These are phyloP conservation scores for Bos taurus DNA, from an alignment of 2,113 vertebrate species.

Conservation along the genomic window DNA sequence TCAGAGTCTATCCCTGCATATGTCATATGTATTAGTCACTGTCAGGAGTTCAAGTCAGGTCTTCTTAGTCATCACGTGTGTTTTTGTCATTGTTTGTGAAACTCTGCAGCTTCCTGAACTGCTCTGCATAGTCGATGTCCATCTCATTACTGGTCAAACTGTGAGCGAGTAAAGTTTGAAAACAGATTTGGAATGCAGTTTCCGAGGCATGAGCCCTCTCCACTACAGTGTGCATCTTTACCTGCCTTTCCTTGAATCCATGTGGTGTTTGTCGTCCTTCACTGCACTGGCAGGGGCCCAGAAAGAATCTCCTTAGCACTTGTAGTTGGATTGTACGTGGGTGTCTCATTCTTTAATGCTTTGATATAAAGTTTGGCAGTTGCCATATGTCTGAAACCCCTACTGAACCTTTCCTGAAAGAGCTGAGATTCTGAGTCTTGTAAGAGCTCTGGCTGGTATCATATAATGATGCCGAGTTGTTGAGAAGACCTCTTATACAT, in stretches of 20 bases:
- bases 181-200: background rate
- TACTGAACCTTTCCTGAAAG: background rate
- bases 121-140: background rate
- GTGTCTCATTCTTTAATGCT: constrained; percentile 40
- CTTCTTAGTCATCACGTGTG: background rate
- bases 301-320: background rate
- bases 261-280: background rate
- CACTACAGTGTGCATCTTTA: background rate
- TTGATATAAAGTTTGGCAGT: background rate
- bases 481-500: background rate
- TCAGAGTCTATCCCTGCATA: background rate
- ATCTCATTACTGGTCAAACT: background rate
- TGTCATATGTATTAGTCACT: background rate
- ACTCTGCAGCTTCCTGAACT: background rate
- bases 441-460: background rate
- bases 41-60: background rate
- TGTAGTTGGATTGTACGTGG: background rate
- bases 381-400: background rate
- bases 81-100: background rate
- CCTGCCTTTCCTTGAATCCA: background rate
- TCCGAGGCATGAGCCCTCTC: background rate
- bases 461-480: background rate
- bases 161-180: constrained; percentile 16
- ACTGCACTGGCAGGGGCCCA: background rate
- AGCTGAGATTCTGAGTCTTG: background rate